Base-by-base conservation (phyloP, 1,140 invertebrate species). In the Vanessa tameamea region DNA sequence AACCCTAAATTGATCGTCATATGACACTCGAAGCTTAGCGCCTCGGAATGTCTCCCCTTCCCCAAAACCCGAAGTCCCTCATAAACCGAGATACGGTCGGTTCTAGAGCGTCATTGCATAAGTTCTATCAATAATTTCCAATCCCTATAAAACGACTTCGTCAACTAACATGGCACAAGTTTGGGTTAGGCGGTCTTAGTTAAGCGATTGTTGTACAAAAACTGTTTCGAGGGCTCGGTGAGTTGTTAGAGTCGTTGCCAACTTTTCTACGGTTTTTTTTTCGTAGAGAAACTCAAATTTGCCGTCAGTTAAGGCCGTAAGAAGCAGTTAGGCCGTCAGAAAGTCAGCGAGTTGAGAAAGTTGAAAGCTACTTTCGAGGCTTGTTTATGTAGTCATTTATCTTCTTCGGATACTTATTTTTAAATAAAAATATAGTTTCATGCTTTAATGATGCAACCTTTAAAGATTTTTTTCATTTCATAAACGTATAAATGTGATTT, bases 1-100 rank as follows among this genome's bases (percentile, higher is more conserved):
- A 80, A 84, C 73, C 82, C 80, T 80, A 79, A 83, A 84, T 81
- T 84, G 82, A 84, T 82, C 82, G 79, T 77, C 76, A 76, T 76
- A 75, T 82, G 82, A 82, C 82, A 80, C 71, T 77, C 76, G 68
- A 70, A 64, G 75, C 76, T 79, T 79, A 72, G 51, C 77, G 64
- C 78, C 70, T 69, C 53, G 59, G 73, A 70, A 51, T 16, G 53
- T 13, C 72, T 75, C 16, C 76, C 26, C 70, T 31, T 65, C 48
- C 47, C 68, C 63, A 11, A 64, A 48, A 43, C 47, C 65, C 51
- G n/a, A 20, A 8, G 37, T 26, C 50, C 31, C 66, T 69, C 66
- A 50, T 69, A 55, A 69, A 69, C 66, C 37, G 53, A 69, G 66
- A 69, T 57, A 69, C 51, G 47, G 47, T 65, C 47, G 66, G 37